Evolutionary conservation across 1,140 invertebrate species (phyloP).

Genomic region (Rhopalosiphum maidis): DNA sequence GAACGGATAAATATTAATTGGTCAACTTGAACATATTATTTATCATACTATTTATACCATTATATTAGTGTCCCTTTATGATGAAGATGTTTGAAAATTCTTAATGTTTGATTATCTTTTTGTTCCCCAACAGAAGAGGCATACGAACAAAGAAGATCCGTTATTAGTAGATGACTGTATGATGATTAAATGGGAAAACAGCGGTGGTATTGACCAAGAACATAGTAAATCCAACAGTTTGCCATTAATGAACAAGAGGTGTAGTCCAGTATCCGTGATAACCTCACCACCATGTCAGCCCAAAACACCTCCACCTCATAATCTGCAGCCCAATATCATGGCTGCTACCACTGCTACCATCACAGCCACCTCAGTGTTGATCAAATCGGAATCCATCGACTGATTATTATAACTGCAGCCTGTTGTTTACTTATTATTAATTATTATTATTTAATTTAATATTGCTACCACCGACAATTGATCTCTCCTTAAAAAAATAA

Average conservation of each 20-base stretch:
- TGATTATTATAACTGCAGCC: slow-evolving; percentile 30
- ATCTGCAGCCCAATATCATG: neutral
- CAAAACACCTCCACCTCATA: neutral
- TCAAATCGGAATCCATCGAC: slow-evolving; percentile 57
- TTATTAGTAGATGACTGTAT: neutral
- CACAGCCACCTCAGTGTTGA: slow-evolving; percentile 47
- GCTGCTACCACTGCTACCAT: neutral
- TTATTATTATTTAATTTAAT: slow-evolving; percentile 28
- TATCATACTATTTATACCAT: neutral
- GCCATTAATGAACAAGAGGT: slow-evolving; percentile 54
- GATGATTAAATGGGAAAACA: slow-evolving; percentile 30
- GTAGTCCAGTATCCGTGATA: slow-evolving; percentile 62
- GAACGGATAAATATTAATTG: neutral
- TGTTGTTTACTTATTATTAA: slow-evolving; percentile 38
- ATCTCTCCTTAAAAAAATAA: slow-evolving; percentile 45
- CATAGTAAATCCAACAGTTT: neutral
- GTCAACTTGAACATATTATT: neutral
- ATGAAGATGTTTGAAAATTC: neutral
- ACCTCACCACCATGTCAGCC: slow-evolving; percentile 60
- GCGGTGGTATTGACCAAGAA: neutral
- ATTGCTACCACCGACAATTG: slow-evolving; percentile 56
- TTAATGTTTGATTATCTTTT: neutral
- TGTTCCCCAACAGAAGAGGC: slow-evolving; percentile 48
- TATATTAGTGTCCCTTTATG: neutral
- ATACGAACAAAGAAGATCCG: slow-evolving; percentile 51